phyloP scores from a whole-genome alignment of 2,888 invertebrate species.

The Cantharis lateralis region DNA sequence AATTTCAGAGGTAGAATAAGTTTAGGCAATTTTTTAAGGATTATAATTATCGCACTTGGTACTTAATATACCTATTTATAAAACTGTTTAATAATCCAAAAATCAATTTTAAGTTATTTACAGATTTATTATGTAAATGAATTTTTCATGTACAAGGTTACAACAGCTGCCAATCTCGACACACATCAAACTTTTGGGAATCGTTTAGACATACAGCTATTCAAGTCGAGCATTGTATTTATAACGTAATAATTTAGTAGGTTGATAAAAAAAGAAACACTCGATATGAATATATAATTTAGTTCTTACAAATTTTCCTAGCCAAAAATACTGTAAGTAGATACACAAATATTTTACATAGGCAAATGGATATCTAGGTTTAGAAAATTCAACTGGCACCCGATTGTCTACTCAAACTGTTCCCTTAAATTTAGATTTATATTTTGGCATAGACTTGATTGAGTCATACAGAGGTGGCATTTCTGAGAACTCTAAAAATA shows the following conservation, averaged over 20 bases:
- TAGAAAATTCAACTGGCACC: slow-evolving; percentile 16
- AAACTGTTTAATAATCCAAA: not conserved
- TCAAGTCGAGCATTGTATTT: not conserved
- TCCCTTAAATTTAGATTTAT: slow-evolving; percentile 7
- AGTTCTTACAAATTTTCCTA: not conserved
- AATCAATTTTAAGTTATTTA: not conserved
- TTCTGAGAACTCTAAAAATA: not conserved
- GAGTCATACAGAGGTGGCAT: not conserved
- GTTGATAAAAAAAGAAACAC: not conserved
- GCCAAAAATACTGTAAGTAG: not conserved
- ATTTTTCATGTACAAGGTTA: not conserved
- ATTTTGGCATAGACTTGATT: not conserved
- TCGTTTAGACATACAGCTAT: not conserved
- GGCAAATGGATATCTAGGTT: not conserved
- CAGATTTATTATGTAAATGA: not conserved
- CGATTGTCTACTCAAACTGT: slow-evolving; percentile 8
- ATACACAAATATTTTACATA: not conserved
- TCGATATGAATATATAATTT: not conserved
- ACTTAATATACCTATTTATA: not conserved
- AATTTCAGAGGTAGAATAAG: not conserved
- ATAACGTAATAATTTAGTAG: not conserved
- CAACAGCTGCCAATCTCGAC: not conserved
- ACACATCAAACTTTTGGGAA: not conserved
- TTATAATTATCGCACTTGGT: not conserved
- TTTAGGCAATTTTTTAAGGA: not conserved